Evolutionary conservation across 2,797 vertebrate genomes (phyloP).

Genomic region (Crenuchus spilurus): DNA sequence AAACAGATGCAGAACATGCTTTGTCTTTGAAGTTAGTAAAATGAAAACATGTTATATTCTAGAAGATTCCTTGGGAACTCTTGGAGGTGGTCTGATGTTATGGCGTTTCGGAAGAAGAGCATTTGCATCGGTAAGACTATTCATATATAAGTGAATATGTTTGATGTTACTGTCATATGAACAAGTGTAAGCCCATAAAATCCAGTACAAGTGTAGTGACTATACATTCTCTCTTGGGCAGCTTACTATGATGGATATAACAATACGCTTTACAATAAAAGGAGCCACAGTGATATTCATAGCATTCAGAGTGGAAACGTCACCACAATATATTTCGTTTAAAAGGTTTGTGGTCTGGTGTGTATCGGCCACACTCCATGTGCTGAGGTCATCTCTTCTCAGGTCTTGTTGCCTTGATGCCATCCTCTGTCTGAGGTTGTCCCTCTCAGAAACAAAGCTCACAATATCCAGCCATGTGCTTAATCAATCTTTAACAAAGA

Average conservation of each 20-base stretch:
- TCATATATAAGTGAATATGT: not conserved
- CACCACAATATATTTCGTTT: not conserved
- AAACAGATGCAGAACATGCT: no score
- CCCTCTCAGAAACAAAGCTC: slow-evolving; percentile 29
- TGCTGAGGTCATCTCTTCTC: slow-evolving; percentile 47
- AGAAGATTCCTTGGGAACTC: slow-evolving; percentile 43
- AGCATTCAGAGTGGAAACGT: no score
- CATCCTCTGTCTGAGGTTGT: slow-evolving; percentile 39
- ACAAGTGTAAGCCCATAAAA: not conserved
- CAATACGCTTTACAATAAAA: not conserved
- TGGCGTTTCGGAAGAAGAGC: slow-evolving; percentile 54
- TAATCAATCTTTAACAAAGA: slow-evolving; percentile 46
- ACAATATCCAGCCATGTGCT: slow-evolving; percentile 19
- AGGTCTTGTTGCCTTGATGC: slow-evolving; percentile 53
- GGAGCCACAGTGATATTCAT: no score
- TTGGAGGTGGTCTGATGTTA: slow-evolving; percentile 55
- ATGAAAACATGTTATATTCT: slow-evolving; percentile 34
- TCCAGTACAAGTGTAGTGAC: not conserved
- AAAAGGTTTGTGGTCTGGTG: slow-evolving; percentile 28
- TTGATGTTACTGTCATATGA: not conserved
- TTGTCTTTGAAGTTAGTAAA: no score
- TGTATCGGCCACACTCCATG: slow-evolving; percentile 18
- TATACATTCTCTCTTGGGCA: slow-evolving; percentile 40
- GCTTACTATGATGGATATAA: not conserved
- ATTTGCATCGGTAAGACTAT: slow-evolving; percentile 53